Evolutionary conservation across 1,140 invertebrate genomes (phyloP).

Genomic region (Mamestra configurata): DNA sequence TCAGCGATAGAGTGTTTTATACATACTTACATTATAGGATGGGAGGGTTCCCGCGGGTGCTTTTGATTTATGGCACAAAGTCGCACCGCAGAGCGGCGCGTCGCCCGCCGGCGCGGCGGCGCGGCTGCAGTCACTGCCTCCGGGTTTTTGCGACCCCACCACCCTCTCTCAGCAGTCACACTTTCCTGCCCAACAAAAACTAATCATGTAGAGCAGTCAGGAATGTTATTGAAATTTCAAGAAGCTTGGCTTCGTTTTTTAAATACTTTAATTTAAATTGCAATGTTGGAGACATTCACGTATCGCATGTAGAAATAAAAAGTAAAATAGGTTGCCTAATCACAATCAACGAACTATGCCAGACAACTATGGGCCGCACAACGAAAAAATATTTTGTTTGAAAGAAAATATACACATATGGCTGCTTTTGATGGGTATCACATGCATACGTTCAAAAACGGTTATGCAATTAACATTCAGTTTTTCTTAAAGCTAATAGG

Average conservation of each 20-base stretch:
- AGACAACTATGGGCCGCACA: neutral
- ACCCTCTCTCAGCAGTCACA: slow-evolving; percentile 67
- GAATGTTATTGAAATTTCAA: slow-evolving; percentile 42
- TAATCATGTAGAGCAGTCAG: slow-evolving; percentile 68
- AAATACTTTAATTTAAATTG: slow-evolving; percentile 19
- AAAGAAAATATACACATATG: too few species aligned
- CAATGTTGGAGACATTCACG: neutral
- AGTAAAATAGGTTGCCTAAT: neutral
- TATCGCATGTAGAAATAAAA: neutral
- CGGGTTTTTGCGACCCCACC: slow-evolving; percentile 77
- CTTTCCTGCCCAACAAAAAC: slow-evolving; percentile 68
- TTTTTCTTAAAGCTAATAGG: too few species aligned
- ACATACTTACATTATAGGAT: slow-evolving; percentile 67
- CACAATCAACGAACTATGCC: neutral
- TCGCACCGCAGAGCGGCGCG: slow-evolving; percentile 68
- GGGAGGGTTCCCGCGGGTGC: slow-evolving; percentile 64
- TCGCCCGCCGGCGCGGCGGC: slow-evolving; percentile 51
- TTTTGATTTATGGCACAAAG: slow-evolving; percentile 84
- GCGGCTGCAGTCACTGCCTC: slow-evolving; percentile 68
- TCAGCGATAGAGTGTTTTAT: slow-evolving; percentile 66
- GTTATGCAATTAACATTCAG: too few species aligned
- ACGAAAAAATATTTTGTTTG: neutral
- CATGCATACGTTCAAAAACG: too few species aligned
- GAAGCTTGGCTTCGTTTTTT: slow-evolving; percentile 16
- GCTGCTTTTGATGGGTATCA: too few species aligned